Evolutionary conservation across 2,113 vertebrate species (phyloP).

Genomic region (Nesoenas mayeri): DNA sequence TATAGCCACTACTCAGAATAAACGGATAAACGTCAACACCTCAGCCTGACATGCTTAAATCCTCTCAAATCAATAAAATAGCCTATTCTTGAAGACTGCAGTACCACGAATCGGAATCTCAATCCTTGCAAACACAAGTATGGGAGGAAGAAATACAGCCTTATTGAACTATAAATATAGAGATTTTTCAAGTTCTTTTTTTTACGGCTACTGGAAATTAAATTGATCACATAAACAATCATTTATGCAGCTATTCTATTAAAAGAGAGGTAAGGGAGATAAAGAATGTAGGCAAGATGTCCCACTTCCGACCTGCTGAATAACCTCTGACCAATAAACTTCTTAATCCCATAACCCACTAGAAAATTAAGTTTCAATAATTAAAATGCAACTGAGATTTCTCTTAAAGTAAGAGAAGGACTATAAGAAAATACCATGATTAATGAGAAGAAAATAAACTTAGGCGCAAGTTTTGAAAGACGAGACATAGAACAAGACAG

Average conservation of each 20-base stretch:
- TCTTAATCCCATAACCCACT: not conserved
- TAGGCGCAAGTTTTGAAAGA: not conserved
- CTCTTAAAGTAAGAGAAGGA: not conserved
- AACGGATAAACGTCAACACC: not conserved
- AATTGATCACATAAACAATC: not conserved
- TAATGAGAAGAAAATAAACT: not conserved
- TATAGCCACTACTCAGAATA: not conserved
- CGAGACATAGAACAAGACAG: not conserved
- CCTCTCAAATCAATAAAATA: not conserved
- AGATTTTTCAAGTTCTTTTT: not conserved
- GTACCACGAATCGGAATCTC: not conserved
- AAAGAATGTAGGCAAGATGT: not conserved
- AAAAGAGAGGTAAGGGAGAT: not conserved
- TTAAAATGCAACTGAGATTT: not conserved
- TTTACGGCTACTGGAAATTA: not conserved
- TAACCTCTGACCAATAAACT: not conserved
- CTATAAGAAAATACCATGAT: fast-evolving
- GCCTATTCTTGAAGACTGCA: not conserved
- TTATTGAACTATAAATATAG: not conserved
- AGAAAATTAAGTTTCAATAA: not conserved
- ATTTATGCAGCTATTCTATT: not conserved
- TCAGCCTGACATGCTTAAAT: not conserved
- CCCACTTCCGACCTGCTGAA: not conserved
- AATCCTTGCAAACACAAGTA: not conserved
- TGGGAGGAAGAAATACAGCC: fast-evolving